These are phyloP conservation scores for Petromus typicus DNA, from an alignment of 2,113 vertebrate genomes.

Conservation along the genomic window DNA sequence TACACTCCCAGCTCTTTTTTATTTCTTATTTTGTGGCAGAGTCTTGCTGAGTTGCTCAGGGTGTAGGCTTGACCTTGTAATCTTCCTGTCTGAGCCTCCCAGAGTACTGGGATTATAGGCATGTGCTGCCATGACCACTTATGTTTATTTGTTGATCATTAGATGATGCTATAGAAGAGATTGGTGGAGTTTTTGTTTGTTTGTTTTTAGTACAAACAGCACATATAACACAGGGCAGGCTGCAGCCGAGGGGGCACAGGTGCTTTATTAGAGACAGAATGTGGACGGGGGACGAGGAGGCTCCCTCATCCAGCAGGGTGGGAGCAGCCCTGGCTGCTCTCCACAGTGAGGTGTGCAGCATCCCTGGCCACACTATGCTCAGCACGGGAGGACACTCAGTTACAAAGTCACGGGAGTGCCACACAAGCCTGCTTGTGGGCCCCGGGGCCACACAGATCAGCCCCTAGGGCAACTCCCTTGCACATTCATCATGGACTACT, in stretches of 20 bases:
- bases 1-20: neutral
- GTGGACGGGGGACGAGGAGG: conserved; percentile 46
- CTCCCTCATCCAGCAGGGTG: conserved; percentile 43
- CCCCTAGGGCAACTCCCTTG: conserved; percentile 76
- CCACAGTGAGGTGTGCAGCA: conserved; percentile 24
- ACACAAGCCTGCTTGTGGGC: conserved; percentile 56
- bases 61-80: neutral
- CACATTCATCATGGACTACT: conserved; percentile 88
- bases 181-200: neutral
- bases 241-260: conserved; percentile 46
- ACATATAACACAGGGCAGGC: conserved; percentile 63
- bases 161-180: neutral
- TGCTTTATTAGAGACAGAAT: conserved; percentile 74
- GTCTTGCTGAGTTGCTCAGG: neutral
- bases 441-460: conserved; percentile 50
- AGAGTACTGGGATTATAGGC: neutral
- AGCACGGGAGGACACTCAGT: conserved; percentile 76
- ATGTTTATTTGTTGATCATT: neutral
- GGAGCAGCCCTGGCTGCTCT: conserved; percentile 69
- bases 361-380: conserved; percentile 69
- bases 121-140: neutral
- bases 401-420: conserved; percentile 59
- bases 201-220: conserved; percentile 72
- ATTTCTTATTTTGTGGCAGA: neutral
- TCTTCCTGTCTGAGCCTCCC: neutral